Evolutionary conservation across 2,113 vertebrate species (phyloP), one percentile per base, ranked within the genome.

Genomic region (Pelusios castaneus): DNA sequence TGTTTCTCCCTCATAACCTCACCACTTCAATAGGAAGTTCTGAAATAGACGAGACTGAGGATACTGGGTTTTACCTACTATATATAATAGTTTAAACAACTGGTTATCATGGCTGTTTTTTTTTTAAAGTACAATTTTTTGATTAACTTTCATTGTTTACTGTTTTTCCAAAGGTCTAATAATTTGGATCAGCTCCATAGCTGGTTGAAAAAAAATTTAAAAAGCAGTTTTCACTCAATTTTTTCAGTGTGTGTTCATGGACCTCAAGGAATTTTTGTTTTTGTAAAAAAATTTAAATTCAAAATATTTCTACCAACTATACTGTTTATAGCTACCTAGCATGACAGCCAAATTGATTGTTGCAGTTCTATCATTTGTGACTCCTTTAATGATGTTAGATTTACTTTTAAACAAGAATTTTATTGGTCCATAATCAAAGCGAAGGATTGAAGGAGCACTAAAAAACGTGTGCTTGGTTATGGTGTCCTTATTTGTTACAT

Each of bases 251-350:
- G 75, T 75, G 31, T 91, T 96, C 76, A 84, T 87, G 94, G 78
- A 93, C 31, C 31, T 94, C 89, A 95, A 80, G 52, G 87, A 87
- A 93, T 12, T 45, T 92, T 58, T 54, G 91, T 54, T 54, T 51
- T 92, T 41, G n/a, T n/a, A 80, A 63, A 27, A 93, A 91, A 56
- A 54, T 84, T 52, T 87, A 84, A 93, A 88, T 91, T 88, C 51
- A 87, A 78, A 86, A 81, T 45, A 41, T 21, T 12, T 70, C 24
- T 86, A 58, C 77, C 55, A 80, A 55, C 81, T 24, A 34, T 93
- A 52, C n/a, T n/a, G n/a, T n/a, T n/a, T n/a, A n/a, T n/a, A n/a
- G n/a, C n/a, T n/a, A n/a, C n/a, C n/a, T n/a, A n/a, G 22, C 47
- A 10, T 3, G 8, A 90, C 21, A 43, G 1, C 22, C 70, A 24